Evolutionary conservation across 2,888 invertebrate species (phyloP).

Genomic region (Drosophila niveifrons): DNA sequence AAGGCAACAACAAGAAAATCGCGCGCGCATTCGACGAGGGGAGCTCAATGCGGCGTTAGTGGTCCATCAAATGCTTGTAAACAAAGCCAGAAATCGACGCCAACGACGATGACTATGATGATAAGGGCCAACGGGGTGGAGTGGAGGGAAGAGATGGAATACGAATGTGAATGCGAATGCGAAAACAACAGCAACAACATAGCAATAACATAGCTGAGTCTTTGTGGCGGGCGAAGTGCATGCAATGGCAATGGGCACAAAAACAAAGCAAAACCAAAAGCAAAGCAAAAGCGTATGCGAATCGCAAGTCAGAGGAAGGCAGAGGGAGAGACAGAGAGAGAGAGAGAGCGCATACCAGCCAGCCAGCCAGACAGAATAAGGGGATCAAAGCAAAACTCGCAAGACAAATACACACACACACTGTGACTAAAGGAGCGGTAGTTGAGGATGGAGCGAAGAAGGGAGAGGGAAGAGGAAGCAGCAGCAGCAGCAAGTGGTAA

Average conservation of each 20-base stretch:
- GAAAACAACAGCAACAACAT: constrained; percentile 41
- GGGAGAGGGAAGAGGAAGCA: neutral
- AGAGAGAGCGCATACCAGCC: constrained; percentile 37
- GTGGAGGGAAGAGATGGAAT: neutral
- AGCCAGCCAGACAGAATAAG: constrained; percentile 71
- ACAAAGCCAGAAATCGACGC: constrained; percentile 76
- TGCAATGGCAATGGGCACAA: constrained; percentile 77
- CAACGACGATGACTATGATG: constrained; percentile 39
- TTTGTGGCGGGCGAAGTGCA: constrained; percentile 76
- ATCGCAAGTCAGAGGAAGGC: neutral
- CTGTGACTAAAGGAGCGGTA: constrained; percentile 43
- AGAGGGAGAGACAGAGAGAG: constrained; percentile 23
- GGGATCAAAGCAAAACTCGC: constrained; percentile 76
- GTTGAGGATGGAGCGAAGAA: constrained; percentile 16
- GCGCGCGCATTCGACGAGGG: constrained; percentile 32
- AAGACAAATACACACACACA: constrained; percentile 61
- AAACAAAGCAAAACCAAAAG: constrained; percentile 71
- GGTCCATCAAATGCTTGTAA: constrained; percentile 81
- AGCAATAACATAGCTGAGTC: constrained; percentile 49
- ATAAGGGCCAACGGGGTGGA: constrained; percentile 17
- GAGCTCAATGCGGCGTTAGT: constrained; percentile 71
- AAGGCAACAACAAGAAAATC: constrained; percentile 11
- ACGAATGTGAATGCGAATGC: constrained; percentile 13
- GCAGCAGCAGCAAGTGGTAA: constrained; percentile 42
- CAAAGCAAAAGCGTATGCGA: constrained; percentile 50